Base-by-base conservation (phyloP, 1,140 invertebrate species). In the Hylaeus anthracinus region DNA sequence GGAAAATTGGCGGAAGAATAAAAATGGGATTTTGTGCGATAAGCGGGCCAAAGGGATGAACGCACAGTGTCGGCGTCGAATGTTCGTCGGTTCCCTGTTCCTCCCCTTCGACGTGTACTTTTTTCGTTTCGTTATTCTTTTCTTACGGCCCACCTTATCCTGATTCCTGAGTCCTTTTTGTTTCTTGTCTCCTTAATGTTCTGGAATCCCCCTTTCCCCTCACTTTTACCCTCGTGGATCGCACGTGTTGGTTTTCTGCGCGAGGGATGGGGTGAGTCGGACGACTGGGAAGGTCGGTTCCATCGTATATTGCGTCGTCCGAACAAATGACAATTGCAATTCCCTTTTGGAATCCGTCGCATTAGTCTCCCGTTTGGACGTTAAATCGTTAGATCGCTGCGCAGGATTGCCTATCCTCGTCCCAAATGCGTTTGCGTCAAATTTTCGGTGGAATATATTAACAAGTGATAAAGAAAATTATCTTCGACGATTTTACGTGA, bases 321-420 rank as follows among this genome's bases (percentile, higher is more conserved):
- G 71, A 78, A 88, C 84, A 90, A 90, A 90, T 83, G 83, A 86
- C 84, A 84, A 90, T 90, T 88, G 83, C 83, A 81, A 89, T 82
- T 84, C 81, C 58, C 55, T 69, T 79, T 76, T 58, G 56, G 41
- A 82, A 82, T 69, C 60, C 66, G 65, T 82, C 83, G 64, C 78
- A 80, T 89, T 86, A 84, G 80, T 89, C 79, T 82, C 26, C 39
- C 26, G 78, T 67, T 43, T 5, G 37, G 12, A 60, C 48, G 72
- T 3, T 39, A 53, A 78, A 66, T 78, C 64, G 26, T 43, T 66
- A n/a, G 69, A 14, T 41, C 12, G 26, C 5, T 12, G 8, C 26
- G n/a, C 12, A 8, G n/a, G 65, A 67, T 1, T 48, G 39, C 6
- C 48, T 12, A 2, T 10, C 2, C 2, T 10, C 6, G 10, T 51